Evolutionary conservation across 2,888 invertebrate genomes (phyloP).

Genomic region (Apamea crenata): DNA sequence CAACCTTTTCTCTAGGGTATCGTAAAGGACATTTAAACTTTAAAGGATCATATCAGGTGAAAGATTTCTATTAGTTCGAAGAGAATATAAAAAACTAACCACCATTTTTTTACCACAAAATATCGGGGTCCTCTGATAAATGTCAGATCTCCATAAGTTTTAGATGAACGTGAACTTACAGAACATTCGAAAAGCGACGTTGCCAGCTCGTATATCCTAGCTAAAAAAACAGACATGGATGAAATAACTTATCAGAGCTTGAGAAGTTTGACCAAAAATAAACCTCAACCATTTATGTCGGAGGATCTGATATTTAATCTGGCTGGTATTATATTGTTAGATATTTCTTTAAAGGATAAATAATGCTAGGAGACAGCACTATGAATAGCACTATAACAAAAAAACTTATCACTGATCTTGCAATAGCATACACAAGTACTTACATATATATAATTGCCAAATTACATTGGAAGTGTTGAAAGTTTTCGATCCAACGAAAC

Average conservation of each 20-base stretch:
- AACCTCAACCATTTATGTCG: conserved; percentile 26
- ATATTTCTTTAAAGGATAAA: conserved; percentile 4
- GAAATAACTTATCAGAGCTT: conserved; percentile 48
- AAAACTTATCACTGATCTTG: not conserved
- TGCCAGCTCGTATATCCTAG: conserved; percentile 46
- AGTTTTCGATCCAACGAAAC: not conserved
- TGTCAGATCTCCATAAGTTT: conserved; percentile 39
- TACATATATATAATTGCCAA: not conserved
- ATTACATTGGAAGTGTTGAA: not conserved
- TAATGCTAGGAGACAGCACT: not conserved
- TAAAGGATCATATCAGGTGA: conserved; percentile 45
- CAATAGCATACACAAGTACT: not conserved
- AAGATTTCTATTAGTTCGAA: conserved; percentile 31
- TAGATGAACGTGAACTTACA: conserved; percentile 20
- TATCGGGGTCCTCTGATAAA: conserved; percentile 44
- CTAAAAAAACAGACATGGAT: conserved; percentile 47
- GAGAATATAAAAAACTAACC: conserved; percentile 23
- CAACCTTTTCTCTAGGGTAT: conserved; percentile 23
- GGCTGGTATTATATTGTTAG: conserved; percentile 9
- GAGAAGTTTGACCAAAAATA: conserved; percentile 32
- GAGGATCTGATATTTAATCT: conserved; percentile 20
- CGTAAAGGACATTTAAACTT: conserved; percentile 26
- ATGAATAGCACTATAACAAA: not conserved
- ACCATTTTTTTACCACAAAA: conserved; percentile 36
- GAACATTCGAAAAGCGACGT: conserved; percentile 49